Evolutionary conservation across 2,113 vertebrate genomes (phyloP).

Genomic region (Stegostoma tigrinum): DNA sequence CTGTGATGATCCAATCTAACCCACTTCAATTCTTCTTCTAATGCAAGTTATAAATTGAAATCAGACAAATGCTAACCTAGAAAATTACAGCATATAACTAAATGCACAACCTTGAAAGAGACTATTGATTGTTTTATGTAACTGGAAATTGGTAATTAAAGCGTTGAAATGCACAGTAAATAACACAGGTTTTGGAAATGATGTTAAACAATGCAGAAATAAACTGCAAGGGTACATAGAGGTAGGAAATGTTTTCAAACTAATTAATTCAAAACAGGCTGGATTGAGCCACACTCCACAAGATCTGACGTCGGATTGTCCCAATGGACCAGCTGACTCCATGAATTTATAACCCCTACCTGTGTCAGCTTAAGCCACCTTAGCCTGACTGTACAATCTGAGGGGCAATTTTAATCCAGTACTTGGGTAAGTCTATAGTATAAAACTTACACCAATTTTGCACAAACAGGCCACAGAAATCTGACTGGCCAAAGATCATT

Average conservation of each 20-base stretch:
- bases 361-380: too few relatives aligned
- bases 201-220: not conserved
- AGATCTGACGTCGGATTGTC: too few relatives aligned
- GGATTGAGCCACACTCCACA: too few relatives aligned
- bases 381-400: not conserved
- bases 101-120: not conserved
- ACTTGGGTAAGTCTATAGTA: not conserved
- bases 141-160: not conserved
- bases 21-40: not conserved
- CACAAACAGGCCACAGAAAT: not conserved
- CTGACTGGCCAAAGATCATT: not conserved
- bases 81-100: conserved; percentile 16
- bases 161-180: not conserved
- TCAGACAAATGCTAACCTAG: not conserved
- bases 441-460: not conserved
- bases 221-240: not conserved
- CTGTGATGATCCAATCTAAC: not conserved
- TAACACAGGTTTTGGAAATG: not conserved
- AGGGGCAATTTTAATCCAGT: not conserved
- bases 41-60: not conserved
- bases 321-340: too few relatives aligned
- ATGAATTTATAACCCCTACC: too few relatives aligned
- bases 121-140: not conserved
- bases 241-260: not conserved
- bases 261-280: not conserved